Conservation (phyloP, 2,113 vertebrate genomes). For the Rhagologus leucostigma region DNA sequence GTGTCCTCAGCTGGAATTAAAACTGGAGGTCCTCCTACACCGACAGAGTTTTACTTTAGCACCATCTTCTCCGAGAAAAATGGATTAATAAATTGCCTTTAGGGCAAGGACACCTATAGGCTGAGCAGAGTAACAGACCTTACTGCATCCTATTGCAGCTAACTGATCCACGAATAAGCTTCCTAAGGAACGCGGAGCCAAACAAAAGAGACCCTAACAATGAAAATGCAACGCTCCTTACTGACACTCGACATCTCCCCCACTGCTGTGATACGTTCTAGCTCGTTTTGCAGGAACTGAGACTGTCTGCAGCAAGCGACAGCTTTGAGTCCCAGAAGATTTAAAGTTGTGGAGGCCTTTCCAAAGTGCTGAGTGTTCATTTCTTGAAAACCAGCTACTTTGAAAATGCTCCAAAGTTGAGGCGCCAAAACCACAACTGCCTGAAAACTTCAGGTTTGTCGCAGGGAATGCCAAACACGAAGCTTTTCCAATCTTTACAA, state of each 20-base stretch:
- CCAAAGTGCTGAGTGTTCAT: not conserved
- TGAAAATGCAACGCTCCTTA: not conserved
- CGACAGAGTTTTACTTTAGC: not conserved
- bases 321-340: not conserved
- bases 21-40: not conserved
- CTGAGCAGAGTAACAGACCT: not conserved
- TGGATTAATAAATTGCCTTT: not conserved
- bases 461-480: not conserved
- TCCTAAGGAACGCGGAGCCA: not conserved
- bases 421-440: not conserved
- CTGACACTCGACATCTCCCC: not conserved
- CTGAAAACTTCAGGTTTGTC: not conserved
- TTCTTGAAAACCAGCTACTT: not conserved
- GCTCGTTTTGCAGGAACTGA: not conserved
- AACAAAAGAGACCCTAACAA: not conserved
- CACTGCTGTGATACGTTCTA: accelerated
- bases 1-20: not conserved
- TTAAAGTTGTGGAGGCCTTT: not conserved
- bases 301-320: not conserved
- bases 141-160: not conserved
- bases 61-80: not conserved
- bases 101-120: not conserved
- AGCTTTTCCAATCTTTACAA: not conserved
- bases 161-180: not conserved
- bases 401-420: not conserved